Evolutionary conservation across 2,888 invertebrate genomes (phyloP).

Genomic region (Cephus spinipes): DNA sequence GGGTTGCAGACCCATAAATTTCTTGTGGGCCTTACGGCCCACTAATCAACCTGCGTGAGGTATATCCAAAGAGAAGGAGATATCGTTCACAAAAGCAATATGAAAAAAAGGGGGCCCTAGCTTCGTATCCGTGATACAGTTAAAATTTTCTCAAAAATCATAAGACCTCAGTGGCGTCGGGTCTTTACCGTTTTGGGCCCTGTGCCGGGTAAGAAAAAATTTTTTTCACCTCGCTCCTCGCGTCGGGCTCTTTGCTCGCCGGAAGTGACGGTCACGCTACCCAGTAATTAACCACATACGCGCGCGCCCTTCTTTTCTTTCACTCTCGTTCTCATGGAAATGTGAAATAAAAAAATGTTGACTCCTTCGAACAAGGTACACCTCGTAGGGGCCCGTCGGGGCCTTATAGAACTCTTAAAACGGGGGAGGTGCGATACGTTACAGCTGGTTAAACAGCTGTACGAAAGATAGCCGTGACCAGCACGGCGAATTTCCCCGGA

Average conservation of each 20-base stretch:
- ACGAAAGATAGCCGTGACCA: constrained; percentile 42
- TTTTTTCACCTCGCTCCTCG: not conserved
- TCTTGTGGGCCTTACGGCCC: constrained; percentile 20
- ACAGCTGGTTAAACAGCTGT: constrained; percentile 57
- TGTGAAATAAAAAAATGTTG: not conserved
- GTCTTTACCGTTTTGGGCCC: not conserved
- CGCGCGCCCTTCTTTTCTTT: constrained; percentile 7
- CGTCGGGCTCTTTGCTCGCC: constrained; percentile 2
- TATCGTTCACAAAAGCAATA: not conserved
- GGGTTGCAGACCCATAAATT: constrained; percentile 36
- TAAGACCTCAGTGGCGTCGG: not conserved
- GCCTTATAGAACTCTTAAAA: not conserved
- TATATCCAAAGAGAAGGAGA: not conserved
- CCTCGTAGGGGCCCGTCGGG: not conserved
- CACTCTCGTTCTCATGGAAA: not conserved
- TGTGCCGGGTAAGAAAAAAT: not conserved
- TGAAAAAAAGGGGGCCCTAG: not conserved
- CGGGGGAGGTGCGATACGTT: constrained; percentile 38
- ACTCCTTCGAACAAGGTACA: constrained; percentile 1
- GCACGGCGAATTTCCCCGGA: constrained; percentile 44
- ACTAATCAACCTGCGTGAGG: not conserved
- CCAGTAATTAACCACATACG: constrained; percentile 9
- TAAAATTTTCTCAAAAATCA: not conserved
- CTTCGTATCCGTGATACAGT: not conserved
- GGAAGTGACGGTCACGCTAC: constrained; percentile 14